Evolutionary conservation across 2,113 vertebrate species (phyloP).

Genomic region (Muntiacus muntjak): DNA sequence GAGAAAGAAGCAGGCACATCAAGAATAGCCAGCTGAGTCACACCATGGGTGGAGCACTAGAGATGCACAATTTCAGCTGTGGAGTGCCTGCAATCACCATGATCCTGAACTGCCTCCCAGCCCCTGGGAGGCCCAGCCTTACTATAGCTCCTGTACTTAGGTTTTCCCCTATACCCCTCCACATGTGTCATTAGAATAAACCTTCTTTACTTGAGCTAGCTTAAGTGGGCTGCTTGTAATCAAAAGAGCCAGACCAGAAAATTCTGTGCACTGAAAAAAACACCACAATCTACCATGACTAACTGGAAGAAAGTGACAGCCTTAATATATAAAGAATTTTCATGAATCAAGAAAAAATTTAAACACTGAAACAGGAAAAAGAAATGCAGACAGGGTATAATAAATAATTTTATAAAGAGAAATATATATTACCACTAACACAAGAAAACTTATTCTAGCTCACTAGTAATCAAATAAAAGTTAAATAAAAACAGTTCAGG

Average conservation of each 20-base stretch:
- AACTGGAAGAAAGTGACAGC: not conserved
- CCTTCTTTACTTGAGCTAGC: not conserved
- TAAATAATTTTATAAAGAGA: not conserved
- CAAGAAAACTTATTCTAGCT: not conserved
- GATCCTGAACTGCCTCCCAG: not conserved
- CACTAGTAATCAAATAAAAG: not conserved
- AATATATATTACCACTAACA: not conserved
- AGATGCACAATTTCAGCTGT: not conserved
- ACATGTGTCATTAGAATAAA: not conserved
- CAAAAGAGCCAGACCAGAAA: not conserved
- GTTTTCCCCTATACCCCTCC: not conserved
- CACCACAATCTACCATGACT: not conserved
- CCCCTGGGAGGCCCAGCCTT: not conserved
- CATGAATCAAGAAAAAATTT: not conserved
- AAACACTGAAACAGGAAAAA: not conserved
- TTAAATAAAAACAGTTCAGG: not conserved
- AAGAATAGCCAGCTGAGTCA: not conserved
- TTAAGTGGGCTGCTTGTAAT: not conserved
- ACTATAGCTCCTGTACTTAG: not conserved
- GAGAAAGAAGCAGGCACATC: not conserved
- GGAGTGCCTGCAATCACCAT: not conserved
- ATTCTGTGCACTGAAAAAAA: not conserved
- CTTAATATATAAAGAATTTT: not conserved
- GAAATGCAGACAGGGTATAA: not conserved
- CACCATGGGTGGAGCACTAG: rapidly evolving